Conservation (phyloP, 1,140 invertebrate species). For the Sesamia nonagrioides region DNA sequence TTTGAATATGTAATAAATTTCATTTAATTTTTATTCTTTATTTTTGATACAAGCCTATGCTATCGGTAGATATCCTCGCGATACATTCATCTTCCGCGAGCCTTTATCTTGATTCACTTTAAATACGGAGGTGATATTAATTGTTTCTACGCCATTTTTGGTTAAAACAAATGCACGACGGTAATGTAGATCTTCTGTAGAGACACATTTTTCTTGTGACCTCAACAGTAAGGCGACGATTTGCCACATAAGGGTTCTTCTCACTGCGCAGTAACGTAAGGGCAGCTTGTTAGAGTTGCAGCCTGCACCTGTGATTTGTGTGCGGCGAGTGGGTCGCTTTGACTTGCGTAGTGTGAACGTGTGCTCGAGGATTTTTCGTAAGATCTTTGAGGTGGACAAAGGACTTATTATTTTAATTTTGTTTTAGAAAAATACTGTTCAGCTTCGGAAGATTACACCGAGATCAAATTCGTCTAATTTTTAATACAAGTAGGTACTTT, state of each 20-base stretch:
- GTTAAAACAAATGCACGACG: neutral
- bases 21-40: too few relatives aligned
- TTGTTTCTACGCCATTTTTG: neutral
- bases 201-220: too few relatives aligned
- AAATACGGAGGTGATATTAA: neutral
- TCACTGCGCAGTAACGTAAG: constrained; percentile 33
- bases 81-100: too few relatives aligned
- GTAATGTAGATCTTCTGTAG: neutral
- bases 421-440: too few relatives aligned
- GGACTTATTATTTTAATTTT: neutral
- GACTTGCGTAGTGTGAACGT: constrained; percentile 3
- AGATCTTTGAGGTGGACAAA: neutral
- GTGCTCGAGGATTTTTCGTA: constrained; percentile 16
- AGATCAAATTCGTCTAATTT: too few relatives aligned
- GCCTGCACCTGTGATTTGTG: constrained; percentile 29
- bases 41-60: too few relatives aligned
- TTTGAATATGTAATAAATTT: too few relatives aligned
- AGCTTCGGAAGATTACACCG: too few relatives aligned
- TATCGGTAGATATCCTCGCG: too few relatives aligned
- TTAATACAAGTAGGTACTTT: too few relatives aligned
- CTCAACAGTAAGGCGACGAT: constrained; percentile 24
- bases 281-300: constrained; percentile 40
- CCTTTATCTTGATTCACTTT: too few relatives aligned
- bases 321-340: constrained; percentile 14
- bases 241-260: constrained; percentile 37